These are phyloP conservation scores for Platygyra sinensis DNA, from an alignment of 64 coral and sea anemone species.

Conservation along the genomic window DNA sequence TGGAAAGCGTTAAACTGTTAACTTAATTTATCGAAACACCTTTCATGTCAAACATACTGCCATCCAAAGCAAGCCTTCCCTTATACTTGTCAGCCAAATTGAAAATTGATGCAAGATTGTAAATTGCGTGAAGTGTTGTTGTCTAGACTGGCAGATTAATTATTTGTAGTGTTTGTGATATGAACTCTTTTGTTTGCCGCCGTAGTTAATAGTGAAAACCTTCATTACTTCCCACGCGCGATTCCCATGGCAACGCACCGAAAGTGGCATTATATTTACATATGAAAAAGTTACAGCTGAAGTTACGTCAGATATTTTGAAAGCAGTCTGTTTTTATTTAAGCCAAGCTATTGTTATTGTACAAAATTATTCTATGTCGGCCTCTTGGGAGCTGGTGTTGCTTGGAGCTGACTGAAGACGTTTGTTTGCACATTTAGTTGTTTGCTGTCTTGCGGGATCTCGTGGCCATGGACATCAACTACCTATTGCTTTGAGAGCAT, in stretches of 20 bases:
- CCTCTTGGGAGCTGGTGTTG: constrained; percentile 42
- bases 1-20: too few species aligned
- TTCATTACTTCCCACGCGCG: constrained; percentile 1
- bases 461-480: not conserved
- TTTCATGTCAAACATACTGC: not conserved
- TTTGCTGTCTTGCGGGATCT: not conserved
- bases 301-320: constrained; percentile 31
- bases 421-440: constrained; percentile 26
- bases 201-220: constrained; percentile 9
- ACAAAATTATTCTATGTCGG: not conserved
- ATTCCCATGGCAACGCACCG: not conserved
- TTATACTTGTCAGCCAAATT: not conserved
- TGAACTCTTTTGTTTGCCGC: not conserved
- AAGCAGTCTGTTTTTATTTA: not conserved
- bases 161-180: constrained; percentile 16
- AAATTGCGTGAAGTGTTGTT: constrained; percentile 1
- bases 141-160: not conserved
- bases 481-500: not conserved
- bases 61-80: not conserved
- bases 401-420: constrained; percentile 10
- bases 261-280: constrained; percentile 28
- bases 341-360: constrained; percentile 13
- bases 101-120: not conserved
- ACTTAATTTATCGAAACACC: too few species aligned
- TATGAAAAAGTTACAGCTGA: not conserved